phyloP scores from a whole-genome alignment of 2,113 vertebrate genomes.

The Sebastes schlegelii region DNA sequence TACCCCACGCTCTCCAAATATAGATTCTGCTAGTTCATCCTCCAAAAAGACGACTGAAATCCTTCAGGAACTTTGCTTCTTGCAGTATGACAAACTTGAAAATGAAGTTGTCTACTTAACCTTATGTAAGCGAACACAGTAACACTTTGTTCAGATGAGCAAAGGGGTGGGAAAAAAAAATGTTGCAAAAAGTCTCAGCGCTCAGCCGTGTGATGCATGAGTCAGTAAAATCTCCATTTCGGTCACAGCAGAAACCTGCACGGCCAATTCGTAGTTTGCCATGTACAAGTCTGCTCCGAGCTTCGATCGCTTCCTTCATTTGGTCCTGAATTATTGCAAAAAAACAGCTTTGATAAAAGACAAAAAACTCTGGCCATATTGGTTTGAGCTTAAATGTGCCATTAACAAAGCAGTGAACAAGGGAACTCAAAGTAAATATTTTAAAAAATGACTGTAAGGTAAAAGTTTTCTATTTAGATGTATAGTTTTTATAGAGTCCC shows the following conservation, averaged over 20 bases:
- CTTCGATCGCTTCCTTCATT: constrained; percentile 1
- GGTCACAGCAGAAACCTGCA: constrained; percentile 38
- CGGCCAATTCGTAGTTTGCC: constrained; percentile 44
- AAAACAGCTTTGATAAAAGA: constrained; percentile 17
- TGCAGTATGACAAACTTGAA: constrained; percentile 20
- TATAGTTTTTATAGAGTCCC: constrained; percentile 71
- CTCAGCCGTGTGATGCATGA: constrained; percentile 39
- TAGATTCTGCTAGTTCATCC: constrained; percentile 43
- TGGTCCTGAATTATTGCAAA: constrained; percentile 13
- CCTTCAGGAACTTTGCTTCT: constrained; percentile 39
- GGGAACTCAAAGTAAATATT: constrained; percentile 14
- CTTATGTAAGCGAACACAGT: background rate
- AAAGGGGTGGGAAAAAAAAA: background rate
- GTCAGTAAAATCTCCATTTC: constrained; percentile 38
- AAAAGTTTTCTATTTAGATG: constrained; percentile 71
- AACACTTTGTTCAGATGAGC: background rate
- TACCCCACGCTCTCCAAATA: constrained; percentile 49
- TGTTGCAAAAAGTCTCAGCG: background rate
- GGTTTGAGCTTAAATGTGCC: constrained; percentile 62
- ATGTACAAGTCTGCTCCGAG: constrained; percentile 8
- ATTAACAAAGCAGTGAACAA: constrained; percentile 42
- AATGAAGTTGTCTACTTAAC: background rate
- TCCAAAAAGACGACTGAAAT: constrained; percentile 11
- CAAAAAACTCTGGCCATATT: constrained; percentile 44
- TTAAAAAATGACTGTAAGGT: background rate